Evolutionary conservation across 2,888 invertebrate species (phyloP), one percentile per base, ranked within the genome.

Genomic region (Drosophila kambysellisi): DNA sequence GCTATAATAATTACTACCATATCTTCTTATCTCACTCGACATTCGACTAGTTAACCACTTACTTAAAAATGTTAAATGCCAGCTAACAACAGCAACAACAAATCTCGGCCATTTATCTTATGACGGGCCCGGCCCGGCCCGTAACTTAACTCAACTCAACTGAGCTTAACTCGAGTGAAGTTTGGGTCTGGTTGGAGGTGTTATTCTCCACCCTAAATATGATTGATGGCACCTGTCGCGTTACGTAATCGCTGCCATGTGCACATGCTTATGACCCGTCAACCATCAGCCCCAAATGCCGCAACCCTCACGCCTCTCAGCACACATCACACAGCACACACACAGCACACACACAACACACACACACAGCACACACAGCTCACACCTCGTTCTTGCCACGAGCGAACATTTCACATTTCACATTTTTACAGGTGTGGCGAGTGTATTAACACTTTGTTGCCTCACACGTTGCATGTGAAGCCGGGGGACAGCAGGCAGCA

Each of bases 221-320:
- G 87, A 87, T 87, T 88, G 87, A 87, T 87, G 87, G 74, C 76
- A 80, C 87, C 86, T 88, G 88, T 85, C 88, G 89, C 76, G 89
- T 85, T 85, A 85, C 88, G 89, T 85, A 85, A 89, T 87, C 85
- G 89, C 82, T 87, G 85, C 71, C 79, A 75, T 71, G 75, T 72
- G 82, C 80, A 78, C 75, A 81, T 80, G 82, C 75, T 72, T 81
- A 76, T 71, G 78, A 69, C 48, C 56, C 81, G 68, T 78, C 81
- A 80, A 59, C 68, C 71, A 43, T 29, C 58, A 2, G 6, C 17
- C 25, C 54, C 5, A 17, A 29, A 25, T 51, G n/a, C 39, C 33
- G 17, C 37, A 6, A 17, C 41, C n/a, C 30, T 37, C 48, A 33
- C 4, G 39, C 32, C 56, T 9, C 11, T 8, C 35, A 9, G 17